These are phyloP conservation scores for Drosophila miranda DNA, from an alignment of 1,140 invertebrate genomes.

Conservation along the genomic window DNA sequence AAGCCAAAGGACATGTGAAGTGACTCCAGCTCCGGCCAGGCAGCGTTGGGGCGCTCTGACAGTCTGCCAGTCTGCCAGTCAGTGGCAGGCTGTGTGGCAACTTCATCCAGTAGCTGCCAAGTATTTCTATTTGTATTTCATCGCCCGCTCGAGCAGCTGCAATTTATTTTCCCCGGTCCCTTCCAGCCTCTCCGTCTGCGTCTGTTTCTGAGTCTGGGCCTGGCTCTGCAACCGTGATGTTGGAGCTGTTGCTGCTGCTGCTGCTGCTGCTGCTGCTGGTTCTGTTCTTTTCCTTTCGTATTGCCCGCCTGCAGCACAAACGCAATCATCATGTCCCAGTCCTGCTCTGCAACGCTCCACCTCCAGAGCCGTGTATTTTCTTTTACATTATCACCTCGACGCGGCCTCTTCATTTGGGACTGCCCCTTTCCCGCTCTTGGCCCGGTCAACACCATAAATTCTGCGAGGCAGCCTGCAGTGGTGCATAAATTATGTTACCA, in stretches of 20 bases:
- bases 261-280: background rate
- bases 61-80: slow-evolving; percentile 16
- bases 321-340: slow-evolving; percentile 51
- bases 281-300: slow-evolving; percentile 32
- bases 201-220: slow-evolving; percentile 12
- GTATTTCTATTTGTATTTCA: slow-evolving; percentile 81
- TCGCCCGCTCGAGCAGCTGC: slow-evolving; percentile 72
- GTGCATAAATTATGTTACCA: slow-evolving; percentile 75
- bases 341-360: background rate
- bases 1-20: slow-evolving; percentile 52
- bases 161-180: slow-evolving; percentile 58
- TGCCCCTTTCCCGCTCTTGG: slow-evolving; percentile 4
- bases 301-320: slow-evolving; percentile 59
- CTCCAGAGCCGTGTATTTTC: slow-evolving; percentile 49
- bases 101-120: slow-evolving; percentile 77
- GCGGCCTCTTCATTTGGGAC: slow-evolving; percentile 44
- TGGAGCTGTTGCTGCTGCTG: background rate
- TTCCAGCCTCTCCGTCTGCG: too few species aligned
- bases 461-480: slow-evolving; percentile 21
- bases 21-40: slow-evolving; percentile 16
- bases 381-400: slow-evolving; percentile 74
- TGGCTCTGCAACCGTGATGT: slow-evolving; percentile 1
- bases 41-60: slow-evolving; percentile 15
- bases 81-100: slow-evolving; percentile 27
- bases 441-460: slow-evolving; percentile 68